phyloP scores from a whole-genome alignment of 2,888 invertebrate species.

The Oxycera nigricornis region DNA sequence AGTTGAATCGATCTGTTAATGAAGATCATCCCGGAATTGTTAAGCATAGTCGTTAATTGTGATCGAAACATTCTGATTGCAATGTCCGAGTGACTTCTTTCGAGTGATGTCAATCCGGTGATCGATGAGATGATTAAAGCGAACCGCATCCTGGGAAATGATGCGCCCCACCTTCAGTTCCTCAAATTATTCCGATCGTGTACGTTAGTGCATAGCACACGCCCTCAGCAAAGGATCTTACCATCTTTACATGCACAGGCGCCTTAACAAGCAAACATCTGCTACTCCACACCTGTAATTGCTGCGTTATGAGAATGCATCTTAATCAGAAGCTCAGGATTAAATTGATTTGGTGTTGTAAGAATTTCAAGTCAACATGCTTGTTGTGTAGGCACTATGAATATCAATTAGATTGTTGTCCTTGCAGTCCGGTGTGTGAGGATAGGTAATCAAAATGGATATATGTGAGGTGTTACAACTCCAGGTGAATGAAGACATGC shows the following conservation, averaged over 20 bases:
- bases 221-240: no score
- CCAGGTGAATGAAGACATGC: not conserved
- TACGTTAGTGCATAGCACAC: no score
- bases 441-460: no score
- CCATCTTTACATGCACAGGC: not conserved
- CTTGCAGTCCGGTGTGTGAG: no score
- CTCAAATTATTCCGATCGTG: no score
- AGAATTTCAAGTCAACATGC: no score
- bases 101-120: not conserved
- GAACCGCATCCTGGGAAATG: not conserved
- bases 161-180: not conserved
- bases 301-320: not conserved
- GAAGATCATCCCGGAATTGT: not conserved
- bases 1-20: conserved; percentile 6
- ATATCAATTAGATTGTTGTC: no score
- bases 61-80: not conserved
- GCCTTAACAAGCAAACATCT: not conserved
- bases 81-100: not conserved
- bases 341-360: not conserved
- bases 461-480: no score
- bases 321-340: not conserved
- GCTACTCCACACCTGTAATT: conserved; percentile 1
- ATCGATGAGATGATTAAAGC: conserved; percentile 7
- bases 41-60: conserved; percentile 7
- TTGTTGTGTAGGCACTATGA: no score